Evolutionary conservation across 2,113 vertebrate species (phyloP), one percentile per base, ranked within the genome.

Genomic region (Hyperoodon ampullatus): DNA sequence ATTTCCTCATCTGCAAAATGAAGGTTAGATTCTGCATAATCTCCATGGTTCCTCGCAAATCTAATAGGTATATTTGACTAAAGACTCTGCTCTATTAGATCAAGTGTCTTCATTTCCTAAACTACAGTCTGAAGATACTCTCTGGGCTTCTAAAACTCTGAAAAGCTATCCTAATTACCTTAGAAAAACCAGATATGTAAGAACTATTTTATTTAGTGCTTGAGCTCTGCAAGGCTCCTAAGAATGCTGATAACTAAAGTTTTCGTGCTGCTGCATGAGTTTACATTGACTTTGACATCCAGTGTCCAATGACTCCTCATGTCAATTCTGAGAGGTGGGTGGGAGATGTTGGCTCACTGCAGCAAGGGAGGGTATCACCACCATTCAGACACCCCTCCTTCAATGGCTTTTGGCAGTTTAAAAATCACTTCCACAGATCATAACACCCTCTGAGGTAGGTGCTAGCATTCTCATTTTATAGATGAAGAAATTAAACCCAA

Each of bases 291-390:
- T 3, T 26, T 61, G 50, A n/a, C 12, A 4, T 7, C 19, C 4
- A 19, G 2, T 30, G 33, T 68, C 47, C 50, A 47, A 3, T 5
- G 33, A 39, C 28, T 55, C 16, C 30, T n/a, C 1, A 2, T 1
- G 21, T 16, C 13, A 4, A 18, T 50, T n/a, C 55, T 61, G 82
- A 66, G 33, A 50, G 4, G 55, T 1, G 2, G 19, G 4, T 6
- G 24, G 66, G n/a, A 30, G 33, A 24, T 33, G 50, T 6, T 3
- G 28, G 47, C 39, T 90, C 78, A 47, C 6, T 39, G 23, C 2
- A 30, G n/a, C 3, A 6, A 39, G 12, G 47, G 6, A 72, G n/a
- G n/a, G 18, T 2, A 10, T n/a, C 5, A 8, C 14, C 0, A 13
- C 50, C 1, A 4, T 26, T 10, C 82, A 19, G 13, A 58, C 33